Evolutionary conservation across 2,797 vertebrate species (phyloP), one percentile per base, ranked within the genome.

Genomic region (Bradypodion pumilum): DNA sequence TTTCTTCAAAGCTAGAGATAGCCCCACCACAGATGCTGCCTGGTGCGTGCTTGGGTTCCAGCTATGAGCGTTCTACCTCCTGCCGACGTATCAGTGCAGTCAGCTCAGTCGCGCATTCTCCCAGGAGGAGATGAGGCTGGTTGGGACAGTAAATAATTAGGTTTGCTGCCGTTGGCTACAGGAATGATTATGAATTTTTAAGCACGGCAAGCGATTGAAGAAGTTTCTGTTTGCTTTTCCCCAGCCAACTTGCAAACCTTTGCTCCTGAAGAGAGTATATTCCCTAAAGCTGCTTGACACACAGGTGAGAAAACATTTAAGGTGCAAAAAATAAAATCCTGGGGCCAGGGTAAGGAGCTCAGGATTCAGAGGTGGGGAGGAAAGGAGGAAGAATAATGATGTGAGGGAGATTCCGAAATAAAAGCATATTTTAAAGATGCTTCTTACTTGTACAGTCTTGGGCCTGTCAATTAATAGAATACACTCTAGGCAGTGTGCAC

Each of bases 81-180:
- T 89, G 80, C 25, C 72, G 86, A 86, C 87, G 80, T 74, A 85
- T 88, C 89, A 42, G 70, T 12, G 2, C 87, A 92, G 91, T 85
- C 42, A 1, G 63, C 84, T 89, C 89, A 44, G n/a, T 1, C 86
- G 86, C 86, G 80, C 52, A 75, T 90, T 89, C 91, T 92, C 90
- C 91, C 70, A 0, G 49, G 89, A 92, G 94, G 87, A 60, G 75
- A 68, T 66, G 35, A 85, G 82, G 81, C 87, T 93, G 91, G 85
- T 91, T 95, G 94, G 91, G 92, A 92, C 86, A 91, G 94, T 93
- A 95, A 96, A 94, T 96, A 95, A 96, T 96, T 94, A 96, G 94
- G 87, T 92, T 88, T 93, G 87, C 89, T 93, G 94, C 95, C 94
- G 92, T 90, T 35, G 89, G 95, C 93, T 93, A 91, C 78, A 93